These are phyloP conservation scores for Thripadectes ignobilis DNA, from an alignment of 2,797 vertebrate genomes.

Conservation along the genomic window DNA sequence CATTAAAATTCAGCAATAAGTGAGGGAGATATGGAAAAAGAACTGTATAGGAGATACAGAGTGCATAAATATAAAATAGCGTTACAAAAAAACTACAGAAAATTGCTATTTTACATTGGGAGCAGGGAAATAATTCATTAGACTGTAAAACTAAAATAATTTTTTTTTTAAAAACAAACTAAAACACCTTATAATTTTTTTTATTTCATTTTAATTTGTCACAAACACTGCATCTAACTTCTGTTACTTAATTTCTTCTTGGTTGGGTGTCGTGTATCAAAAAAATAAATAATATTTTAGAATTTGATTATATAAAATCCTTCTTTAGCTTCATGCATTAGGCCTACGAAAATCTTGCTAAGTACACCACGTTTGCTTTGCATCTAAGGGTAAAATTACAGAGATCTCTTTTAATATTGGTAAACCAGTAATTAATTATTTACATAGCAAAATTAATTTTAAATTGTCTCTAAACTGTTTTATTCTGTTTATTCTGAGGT, in stretches of 20 bases:
- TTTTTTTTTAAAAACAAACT: neutral
- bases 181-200: neutral
- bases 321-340: neutral
- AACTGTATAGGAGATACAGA: neutral
- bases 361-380: neutral
- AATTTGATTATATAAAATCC: neutral
- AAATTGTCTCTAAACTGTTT: neutral
- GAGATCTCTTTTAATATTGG: neutral
- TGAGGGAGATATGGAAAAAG: neutral
- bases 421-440: neutral
- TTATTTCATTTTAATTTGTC: neutral
- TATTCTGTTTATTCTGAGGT: neutral
- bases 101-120: neutral
- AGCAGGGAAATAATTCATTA: neutral
- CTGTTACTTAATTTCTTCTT: neutral
- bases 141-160: neutral
- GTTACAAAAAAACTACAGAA: neutral
- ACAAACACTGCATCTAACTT: neutral
- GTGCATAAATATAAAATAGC: neutral
- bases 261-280: neutral
- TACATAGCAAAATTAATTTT: neutral
- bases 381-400: neutral
- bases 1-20: neutral
- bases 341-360: neutral
- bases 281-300: neutral